Evolutionary conservation across 2,113 vertebrate genomes (phyloP).

Genomic region (Etheostoma spectabile): DNA sequence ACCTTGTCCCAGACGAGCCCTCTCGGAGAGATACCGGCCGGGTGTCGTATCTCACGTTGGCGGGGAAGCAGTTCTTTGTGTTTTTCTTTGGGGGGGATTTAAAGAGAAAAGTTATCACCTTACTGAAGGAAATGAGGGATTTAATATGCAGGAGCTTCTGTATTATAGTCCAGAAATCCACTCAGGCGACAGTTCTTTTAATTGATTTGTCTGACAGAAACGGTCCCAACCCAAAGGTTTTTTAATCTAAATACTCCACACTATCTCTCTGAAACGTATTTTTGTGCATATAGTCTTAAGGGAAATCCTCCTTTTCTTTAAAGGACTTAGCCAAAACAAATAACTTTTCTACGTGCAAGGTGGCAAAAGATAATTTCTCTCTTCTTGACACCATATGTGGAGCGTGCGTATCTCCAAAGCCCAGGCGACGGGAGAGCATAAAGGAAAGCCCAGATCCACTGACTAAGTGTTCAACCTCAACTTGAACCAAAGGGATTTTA

Average conservation of each 20-base stretch:
- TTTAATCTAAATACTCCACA: background rate
- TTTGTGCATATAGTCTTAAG: constrained; percentile 22
- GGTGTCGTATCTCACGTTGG: constrained; percentile 32
- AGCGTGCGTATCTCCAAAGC: constrained; percentile 56
- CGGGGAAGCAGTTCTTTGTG: constrained; percentile 1
- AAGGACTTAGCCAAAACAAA: constrained; percentile 35
- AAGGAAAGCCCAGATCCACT: constrained; percentile 29
- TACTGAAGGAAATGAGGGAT: constrained; percentile 17
- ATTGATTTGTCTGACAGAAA: constrained; percentile 37
- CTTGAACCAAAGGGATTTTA: constrained; percentile 58
- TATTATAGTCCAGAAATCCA: constrained; percentile 19
- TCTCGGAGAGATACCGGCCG: constrained; percentile 19
- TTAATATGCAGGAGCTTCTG: constrained; percentile 9
- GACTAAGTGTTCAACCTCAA: constrained; percentile 36
- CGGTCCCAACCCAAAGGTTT: constrained; percentile 12
- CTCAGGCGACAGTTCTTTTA: constrained; percentile 14
- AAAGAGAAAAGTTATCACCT: constrained; percentile 36
- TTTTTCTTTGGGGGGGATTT: constrained; percentile 13
- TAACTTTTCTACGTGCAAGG: constrained; percentile 8
- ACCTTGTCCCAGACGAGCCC: background rate
- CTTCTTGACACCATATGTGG: constrained; percentile 33
- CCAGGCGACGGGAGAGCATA: constrained; percentile 30
- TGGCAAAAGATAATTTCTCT: constrained; percentile 31
- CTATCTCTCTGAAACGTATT: background rate
- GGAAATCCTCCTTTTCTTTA: constrained; percentile 30